Evolutionary conservation across 2,888 invertebrate species (phyloP).

Genomic region (Nemoura dubitans): DNA sequence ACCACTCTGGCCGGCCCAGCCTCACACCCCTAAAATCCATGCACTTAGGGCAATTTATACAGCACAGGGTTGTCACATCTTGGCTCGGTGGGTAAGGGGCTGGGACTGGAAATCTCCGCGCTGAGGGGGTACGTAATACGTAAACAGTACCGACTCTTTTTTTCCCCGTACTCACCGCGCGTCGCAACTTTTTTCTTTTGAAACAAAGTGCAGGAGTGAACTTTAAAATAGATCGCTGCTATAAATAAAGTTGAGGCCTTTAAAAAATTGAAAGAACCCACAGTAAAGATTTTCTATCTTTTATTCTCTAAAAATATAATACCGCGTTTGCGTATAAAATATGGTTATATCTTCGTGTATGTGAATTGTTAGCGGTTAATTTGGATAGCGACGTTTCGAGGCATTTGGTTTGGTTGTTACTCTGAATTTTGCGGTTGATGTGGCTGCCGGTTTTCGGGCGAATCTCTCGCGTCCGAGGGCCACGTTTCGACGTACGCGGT

Average conservation of each 20-base stretch:
- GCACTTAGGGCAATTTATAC: constrained; percentile 12
- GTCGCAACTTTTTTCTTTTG: neutral
- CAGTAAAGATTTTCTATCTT: too few relatives aligned
- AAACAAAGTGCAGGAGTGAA: neutral
- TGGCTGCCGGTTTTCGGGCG: too few relatives aligned
- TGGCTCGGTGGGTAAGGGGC: neutral
- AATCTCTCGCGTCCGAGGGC: too few relatives aligned
- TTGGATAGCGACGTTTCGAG: too few relatives aligned
- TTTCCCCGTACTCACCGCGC: neutral
- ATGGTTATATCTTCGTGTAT: too few relatives aligned
- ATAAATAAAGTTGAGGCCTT: neutral
- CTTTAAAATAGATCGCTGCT: neutral
- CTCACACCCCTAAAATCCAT: neutral
- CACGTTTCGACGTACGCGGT: too few relatives aligned
- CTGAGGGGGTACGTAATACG: neutral
- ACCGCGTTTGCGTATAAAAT: too few relatives aligned
- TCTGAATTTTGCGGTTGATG: too few relatives aligned
- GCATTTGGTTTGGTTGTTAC: too few relatives aligned
- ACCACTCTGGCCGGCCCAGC: too few relatives aligned
- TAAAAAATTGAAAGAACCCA: neutral
- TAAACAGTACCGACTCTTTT: neutral
- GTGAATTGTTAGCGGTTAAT: too few relatives aligned
- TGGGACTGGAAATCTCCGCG: neutral
- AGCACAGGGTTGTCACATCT: constrained; percentile 17
- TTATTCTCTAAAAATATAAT: too few relatives aligned